Conservation (phyloP, 2,888 invertebrate species). For the Lobophora halterata region DNA sequence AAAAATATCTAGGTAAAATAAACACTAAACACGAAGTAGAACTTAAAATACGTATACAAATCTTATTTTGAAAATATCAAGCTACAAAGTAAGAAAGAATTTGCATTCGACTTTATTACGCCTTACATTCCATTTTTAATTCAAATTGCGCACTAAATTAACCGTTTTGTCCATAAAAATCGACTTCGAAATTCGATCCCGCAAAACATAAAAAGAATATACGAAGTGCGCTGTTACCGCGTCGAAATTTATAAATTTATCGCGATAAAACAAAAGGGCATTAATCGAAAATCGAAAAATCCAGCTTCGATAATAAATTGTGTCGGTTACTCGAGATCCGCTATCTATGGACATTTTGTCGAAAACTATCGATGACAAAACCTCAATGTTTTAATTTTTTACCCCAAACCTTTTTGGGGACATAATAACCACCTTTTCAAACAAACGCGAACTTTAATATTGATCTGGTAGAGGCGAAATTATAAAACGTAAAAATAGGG, state of each 20-base stretch:
- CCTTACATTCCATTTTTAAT: slow-evolving; percentile 19
- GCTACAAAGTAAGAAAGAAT: too few relatives aligned
- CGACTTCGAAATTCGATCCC: slow-evolving; percentile 27
- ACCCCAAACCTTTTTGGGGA: slow-evolving; percentile 11
- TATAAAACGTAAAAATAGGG: slow-evolving; percentile 6
- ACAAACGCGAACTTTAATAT: slow-evolving; percentile 19
- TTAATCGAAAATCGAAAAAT: slow-evolving; percentile 30
- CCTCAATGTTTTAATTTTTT: slow-evolving; percentile 23
- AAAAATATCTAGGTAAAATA: too few relatives aligned
- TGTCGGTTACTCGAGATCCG: slow-evolving; percentile 28
- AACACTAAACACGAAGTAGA: too few relatives aligned
- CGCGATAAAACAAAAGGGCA: slow-evolving; percentile 33
- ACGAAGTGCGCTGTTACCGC: slow-evolving; percentile 8
- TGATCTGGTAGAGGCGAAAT: slow-evolving; percentile 1
- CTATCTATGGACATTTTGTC: slow-evolving; percentile 30
- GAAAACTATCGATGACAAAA: slow-evolving; percentile 31
- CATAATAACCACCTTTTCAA: slow-evolving; percentile 10
- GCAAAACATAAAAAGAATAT: slow-evolving; percentile 26
- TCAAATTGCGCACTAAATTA: slow-evolving; percentile 21
- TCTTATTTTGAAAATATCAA: too few relatives aligned
- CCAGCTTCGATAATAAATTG: slow-evolving; percentile 31
- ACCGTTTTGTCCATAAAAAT: slow-evolving; percentile 21
- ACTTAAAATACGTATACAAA: too few relatives aligned
- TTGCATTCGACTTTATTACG: slow-evolving; percentile 3
- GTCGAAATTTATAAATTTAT: slow-evolving; percentile 26